These are phyloP conservation scores for Fregetta grallaria DNA, from an alignment of 2,113 vertebrate genomes.

Conservation along the genomic window DNA sequence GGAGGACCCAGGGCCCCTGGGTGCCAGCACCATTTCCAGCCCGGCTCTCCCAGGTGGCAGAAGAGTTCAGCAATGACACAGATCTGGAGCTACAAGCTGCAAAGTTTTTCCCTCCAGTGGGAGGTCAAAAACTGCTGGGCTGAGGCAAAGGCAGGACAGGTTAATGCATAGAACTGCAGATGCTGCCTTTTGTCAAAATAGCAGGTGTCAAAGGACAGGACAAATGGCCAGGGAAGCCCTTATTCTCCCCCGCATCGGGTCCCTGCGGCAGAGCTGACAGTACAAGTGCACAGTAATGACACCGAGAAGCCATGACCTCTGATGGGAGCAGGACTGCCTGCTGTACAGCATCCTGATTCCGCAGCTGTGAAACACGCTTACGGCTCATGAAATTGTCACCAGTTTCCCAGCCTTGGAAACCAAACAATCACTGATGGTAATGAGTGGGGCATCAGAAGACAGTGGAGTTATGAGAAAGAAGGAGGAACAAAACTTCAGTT, in stretches of 20 bases:
- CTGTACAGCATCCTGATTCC: not conserved
- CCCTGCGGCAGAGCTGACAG: not conserved
- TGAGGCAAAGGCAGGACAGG: not conserved
- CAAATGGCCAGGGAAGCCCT: not conserved
- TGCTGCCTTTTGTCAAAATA: not conserved
- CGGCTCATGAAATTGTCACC: not conserved
- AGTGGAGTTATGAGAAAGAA: not conserved
- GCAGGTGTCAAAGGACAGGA: not conserved
- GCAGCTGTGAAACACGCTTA: not conserved
- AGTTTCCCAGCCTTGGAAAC: not conserved
- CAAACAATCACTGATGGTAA: not conserved
- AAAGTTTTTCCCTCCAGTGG: not conserved
- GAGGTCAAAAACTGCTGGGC: not conserved
- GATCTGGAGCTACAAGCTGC: not conserved
- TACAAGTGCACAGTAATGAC: not conserved
- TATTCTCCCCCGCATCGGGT: fast-evolving
- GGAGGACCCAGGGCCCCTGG: not conserved
- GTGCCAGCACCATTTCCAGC: not conserved
- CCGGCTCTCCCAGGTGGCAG: not conserved
- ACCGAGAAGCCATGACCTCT: not conserved
- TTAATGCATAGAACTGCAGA: not conserved
- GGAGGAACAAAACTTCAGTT: not conserved
- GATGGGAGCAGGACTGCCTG: not conserved
- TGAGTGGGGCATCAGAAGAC: not conserved
- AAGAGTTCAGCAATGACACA: not conserved